These are phyloP conservation scores for Xenopus tropicalis DNA, from an alignment of 2,113 vertebrate species.

Conservation along the genomic window UCB_Xtro_10.0 CM004446.2:5635501-5636000, in stretches of 20 bases:
- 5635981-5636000: too few relatives aligned
- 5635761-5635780: conserved; percentile 88
- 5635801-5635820: not conserved
- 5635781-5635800: conserved; percentile 78
- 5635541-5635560: conserved; percentile 66
- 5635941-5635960: too few relatives aligned
- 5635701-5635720: conserved; percentile 79
- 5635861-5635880: too few relatives aligned
- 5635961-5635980: too few relatives aligned
- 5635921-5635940: too few relatives aligned
- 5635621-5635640: too few relatives aligned
- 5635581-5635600: too few relatives aligned
- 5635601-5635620: too few relatives aligned
- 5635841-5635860: too few relatives aligned
- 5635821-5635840: not conserved
- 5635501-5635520: conserved; percentile 98
- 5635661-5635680: conserved; percentile 95
- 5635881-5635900: too few relatives aligned
- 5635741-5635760: conserved; percentile 88
- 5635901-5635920: too few relatives aligned
- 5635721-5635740: conserved; percentile 84
- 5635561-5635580: not conserved
- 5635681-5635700: conserved; percentile 90
- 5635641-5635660: conserved; percentile 7
- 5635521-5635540: conserved; percentile 96